These are phyloP conservation scores for Etheostoma spectabile DNA, from an alignment of 2,113 vertebrate genomes.

Conservation along the genomic window DNA sequence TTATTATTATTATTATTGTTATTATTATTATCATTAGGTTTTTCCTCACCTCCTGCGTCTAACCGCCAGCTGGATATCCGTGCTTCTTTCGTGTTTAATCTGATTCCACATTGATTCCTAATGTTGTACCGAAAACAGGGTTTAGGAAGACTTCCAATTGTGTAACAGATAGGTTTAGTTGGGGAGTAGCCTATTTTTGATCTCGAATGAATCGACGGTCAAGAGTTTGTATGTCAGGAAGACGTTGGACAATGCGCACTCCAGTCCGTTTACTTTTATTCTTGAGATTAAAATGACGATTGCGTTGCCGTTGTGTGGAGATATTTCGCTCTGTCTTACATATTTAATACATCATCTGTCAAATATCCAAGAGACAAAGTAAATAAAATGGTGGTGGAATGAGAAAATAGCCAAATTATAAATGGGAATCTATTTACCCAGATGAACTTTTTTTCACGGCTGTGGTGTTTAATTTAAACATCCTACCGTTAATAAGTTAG, in stretches of 20 bases:
- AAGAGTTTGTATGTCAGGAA: constrained; percentile 28
- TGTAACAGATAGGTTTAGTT: constrained; percentile 18
- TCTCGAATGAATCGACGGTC: constrained; percentile 14
- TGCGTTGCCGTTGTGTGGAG: neutral
- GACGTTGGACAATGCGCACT: constrained; percentile 36
- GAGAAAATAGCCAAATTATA: neutral
- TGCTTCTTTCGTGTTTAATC: constrained; percentile 26
- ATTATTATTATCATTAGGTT: no score
- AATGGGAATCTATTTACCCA: neutral
- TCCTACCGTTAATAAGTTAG: constrained; percentile 10
- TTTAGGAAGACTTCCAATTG: constrained; percentile 38
- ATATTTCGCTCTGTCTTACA: neutral
- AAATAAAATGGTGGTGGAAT: neutral
- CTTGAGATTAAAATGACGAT: neutral
- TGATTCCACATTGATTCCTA: neutral
- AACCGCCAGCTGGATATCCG: neutral
- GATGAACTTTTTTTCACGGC: constrained; percentile 35
- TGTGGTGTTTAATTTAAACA: neutral
- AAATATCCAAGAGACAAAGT: neutral
- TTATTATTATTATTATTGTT: no score
- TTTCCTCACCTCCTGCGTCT: neutral
- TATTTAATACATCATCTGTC: neutral
- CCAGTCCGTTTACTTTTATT: constrained; percentile 21
- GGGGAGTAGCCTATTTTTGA: neutral
- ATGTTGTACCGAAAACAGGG: constrained; percentile 7